phyloP scores from a whole-genome alignment of 2,888 invertebrate genomes.

The Conchocele bisecta region DNA sequence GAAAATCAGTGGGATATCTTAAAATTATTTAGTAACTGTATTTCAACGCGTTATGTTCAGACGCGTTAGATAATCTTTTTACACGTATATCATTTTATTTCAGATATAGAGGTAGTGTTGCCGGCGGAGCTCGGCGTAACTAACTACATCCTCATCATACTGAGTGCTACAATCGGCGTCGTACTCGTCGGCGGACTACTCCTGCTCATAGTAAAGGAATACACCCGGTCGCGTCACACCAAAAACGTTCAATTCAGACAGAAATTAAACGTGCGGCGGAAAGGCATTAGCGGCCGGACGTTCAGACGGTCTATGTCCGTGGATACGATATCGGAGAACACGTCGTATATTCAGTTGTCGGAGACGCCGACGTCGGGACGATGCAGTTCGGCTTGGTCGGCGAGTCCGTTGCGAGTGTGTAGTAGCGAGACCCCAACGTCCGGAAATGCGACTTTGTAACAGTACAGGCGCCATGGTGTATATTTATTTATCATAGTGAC shows the following conservation, averaged over 20 bases:
- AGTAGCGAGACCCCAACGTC: constrained; percentile 46
- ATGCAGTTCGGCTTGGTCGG: constrained; percentile 55
- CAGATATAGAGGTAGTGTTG: constrained; percentile 51
- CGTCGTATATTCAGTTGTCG: constrained; percentile 57
- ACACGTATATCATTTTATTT: constrained; percentile 22
- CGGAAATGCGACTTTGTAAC: constrained; percentile 42
- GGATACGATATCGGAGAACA: constrained; percentile 43
- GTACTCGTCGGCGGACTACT: constrained; percentile 42
- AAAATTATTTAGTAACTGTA: no score
- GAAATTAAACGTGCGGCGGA: constrained; percentile 53
- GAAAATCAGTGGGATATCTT: no score
- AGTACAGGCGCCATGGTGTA: neutral
- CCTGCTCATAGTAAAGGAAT: constrained; percentile 50
- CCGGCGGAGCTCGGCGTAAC: constrained; percentile 46
- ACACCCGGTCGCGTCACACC: constrained; percentile 19
- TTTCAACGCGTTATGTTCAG: no score
- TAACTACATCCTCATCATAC: constrained; percentile 50
- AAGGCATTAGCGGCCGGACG: constrained; percentile 58
- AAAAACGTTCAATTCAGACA: constrained; percentile 43
- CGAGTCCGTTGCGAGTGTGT: constrained; percentile 39
- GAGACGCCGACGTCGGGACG: constrained; percentile 60
- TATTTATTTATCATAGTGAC: no score
- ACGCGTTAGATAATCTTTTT: no score
- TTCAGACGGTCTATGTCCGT: constrained; percentile 10
- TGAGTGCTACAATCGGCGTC: constrained; percentile 48